Evolutionary conservation across 2,888 invertebrate species (phyloP).

Genomic region (Silvanus unidentatus): DNA sequence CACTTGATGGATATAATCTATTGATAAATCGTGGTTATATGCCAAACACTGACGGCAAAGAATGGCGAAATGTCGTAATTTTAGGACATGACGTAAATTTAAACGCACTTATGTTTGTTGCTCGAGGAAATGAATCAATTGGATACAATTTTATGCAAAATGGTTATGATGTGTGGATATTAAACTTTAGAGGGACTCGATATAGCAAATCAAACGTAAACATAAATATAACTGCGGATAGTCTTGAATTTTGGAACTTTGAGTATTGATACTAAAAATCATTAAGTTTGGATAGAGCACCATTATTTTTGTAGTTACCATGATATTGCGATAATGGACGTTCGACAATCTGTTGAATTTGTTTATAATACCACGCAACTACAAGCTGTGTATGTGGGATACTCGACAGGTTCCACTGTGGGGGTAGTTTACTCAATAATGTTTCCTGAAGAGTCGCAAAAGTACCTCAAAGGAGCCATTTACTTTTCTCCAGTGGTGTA

Average conservation of each 20-base stretch:
- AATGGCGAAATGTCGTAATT: constrained; percentile 5
- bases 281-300: too few species aligned
- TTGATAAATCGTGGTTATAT: constrained; percentile 28
- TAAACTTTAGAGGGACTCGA: constrained; percentile 31
- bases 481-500: constrained; percentile 61
- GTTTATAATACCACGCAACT: constrained; percentile 47
- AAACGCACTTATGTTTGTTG: constrained; percentile 13
- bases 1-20: constrained; percentile 42
- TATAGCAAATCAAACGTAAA: constrained; percentile 14
- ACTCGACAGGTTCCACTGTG: constrained; percentile 77
- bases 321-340: constrained; percentile 1
- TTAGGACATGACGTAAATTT: constrained; percentile 14
- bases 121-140: constrained; percentile 13
- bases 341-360: constrained; percentile 58
- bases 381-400: constrained; percentile 66
- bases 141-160: constrained; percentile 34
- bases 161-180: constrained; percentile 49
- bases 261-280: too few species aligned
- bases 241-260: too few species aligned
- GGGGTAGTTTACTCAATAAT: constrained; percentile 62
- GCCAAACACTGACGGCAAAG: background rate
- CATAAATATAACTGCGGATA: too few species aligned
- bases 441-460: constrained; percentile 56
- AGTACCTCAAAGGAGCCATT: constrained; percentile 57
- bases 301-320: constrained; percentile 4